Evolutionary conservation across 2,888 invertebrate genomes (phyloP), one percentile per base, ranked within the genome.

Genomic region (Gerris lacustris): DNA sequence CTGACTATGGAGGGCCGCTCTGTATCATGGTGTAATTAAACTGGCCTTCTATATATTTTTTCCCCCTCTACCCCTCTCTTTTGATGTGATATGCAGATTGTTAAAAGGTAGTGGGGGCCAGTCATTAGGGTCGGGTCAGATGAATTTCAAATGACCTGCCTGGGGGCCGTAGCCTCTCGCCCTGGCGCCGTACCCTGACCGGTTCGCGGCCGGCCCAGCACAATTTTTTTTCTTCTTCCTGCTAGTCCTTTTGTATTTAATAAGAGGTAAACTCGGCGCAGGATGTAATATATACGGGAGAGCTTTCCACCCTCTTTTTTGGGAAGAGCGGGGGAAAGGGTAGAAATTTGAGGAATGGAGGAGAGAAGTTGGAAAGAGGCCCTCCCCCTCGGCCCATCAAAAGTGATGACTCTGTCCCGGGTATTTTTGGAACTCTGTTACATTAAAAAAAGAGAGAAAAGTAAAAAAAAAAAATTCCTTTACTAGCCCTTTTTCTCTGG

Each of bases 71-170:
- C 55, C 55, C 55, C 55, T 55, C 55, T 15, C 15, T 55, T 55
- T 55, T 55, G 55, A 55, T 55, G 55, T 55, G 55, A 55, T 55
- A 55, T 55, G 55, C 55, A 55, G 55, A 55, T 55, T 55, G 55
- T 55, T 55, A 31, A 31, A 31, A 55, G 55, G 55, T 55, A 55
- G 55, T 9, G 55, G 15, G 55, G 9, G 9, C 11, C 9, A 55
- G 55, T 55, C 55, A 55, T 55, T 55, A 55, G 15, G 55, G 55
- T 11, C 15, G 55, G 55, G 55, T 55, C 55, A 55, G 55, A 55
- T 55, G 55, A 55, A 55, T 55, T 55, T 55, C 55, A 55, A 55
- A 55, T 55, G 55, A 55, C 55, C 15, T 31, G 31, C 55, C 55
- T 55, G 1, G 55, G 9, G 9, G 15, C 55, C 55, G 15, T 55